These are phyloP conservation scores for Indri indri DNA, from an alignment of 2,113 vertebrate species.

Conservation along the genomic window DNA sequence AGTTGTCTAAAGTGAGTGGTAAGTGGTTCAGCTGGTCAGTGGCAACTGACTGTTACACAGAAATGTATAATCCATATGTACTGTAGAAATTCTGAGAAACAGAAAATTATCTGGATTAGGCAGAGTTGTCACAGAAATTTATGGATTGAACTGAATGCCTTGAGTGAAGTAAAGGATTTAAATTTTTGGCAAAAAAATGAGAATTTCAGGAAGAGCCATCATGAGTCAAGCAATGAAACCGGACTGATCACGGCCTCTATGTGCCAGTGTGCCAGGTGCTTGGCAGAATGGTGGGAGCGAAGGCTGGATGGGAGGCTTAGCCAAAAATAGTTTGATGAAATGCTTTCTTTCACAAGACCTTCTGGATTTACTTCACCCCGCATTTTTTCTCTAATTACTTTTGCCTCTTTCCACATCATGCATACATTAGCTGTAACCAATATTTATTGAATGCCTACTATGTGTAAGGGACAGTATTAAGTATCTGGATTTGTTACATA, in stretches of 20 bases:
- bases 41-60: neutral
- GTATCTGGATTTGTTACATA: neutral
- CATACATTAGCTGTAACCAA: neutral
- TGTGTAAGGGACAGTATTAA: neutral
- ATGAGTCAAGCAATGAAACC: neutral
- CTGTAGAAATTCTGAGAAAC: neutral
- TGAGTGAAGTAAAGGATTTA: neutral
- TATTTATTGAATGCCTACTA: neutral
- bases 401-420: neutral
- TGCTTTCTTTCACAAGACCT: neutral
- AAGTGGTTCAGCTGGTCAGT: neutral
- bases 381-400: neutral
- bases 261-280: neutral
- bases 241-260: neutral
- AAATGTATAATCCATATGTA: neutral
- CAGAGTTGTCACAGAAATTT: neutral
- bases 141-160: neutral
- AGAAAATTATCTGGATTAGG: neutral
- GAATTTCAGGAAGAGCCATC: neutral
- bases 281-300: neutral
- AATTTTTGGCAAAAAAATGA: neutral
- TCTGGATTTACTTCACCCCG: neutral
- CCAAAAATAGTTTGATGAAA: neutral
- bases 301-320: neutral
- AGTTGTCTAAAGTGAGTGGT: neutral